phyloP scores from a whole-genome alignment of 2,888 invertebrate species.

The Gryllus longicercus region DNA sequence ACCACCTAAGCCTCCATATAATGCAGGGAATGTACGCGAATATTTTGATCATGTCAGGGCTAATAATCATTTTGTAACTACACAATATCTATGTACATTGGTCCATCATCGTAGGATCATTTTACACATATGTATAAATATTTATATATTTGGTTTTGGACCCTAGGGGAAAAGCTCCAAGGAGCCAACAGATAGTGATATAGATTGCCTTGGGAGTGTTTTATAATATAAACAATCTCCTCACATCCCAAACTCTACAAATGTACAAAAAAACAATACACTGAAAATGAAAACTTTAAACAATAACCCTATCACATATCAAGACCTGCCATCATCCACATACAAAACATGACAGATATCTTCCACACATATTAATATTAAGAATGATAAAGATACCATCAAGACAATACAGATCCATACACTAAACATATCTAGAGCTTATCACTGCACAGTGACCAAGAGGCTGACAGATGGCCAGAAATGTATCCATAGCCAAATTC shows the following conservation, averaged over 20 bases:
- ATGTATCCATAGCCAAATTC: too few species aligned
- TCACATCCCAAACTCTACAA: neutral
- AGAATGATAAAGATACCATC: slow-evolving; percentile 2
- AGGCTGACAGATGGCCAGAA: neutral
- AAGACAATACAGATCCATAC: slow-evolving; percentile 17
- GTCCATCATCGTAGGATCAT: slow-evolving; percentile 1
- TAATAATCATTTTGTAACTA: neutral
- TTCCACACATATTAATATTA: slow-evolving; percentile 17
- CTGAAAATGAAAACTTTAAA: neutral
- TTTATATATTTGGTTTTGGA: neutral
- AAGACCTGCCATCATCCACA: slow-evolving; percentile 7
- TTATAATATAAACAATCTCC: neutral
- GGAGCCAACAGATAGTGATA: neutral
- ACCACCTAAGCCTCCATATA: neutral
- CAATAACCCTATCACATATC: slow-evolving; percentile 9
- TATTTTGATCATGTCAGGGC: neutral
- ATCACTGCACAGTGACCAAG: neutral
- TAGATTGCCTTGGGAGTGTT: slow-evolving; percentile 7
- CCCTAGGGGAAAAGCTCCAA: neutral
- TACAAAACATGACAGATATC: slow-evolving; percentile 9
- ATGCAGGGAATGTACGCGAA: slow-evolving; percentile 1
- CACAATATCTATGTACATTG: slow-evolving; percentile 6
- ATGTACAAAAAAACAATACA: slow-evolving; percentile 6
- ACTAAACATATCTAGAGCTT: slow-evolving; percentile 17
- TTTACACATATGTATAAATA: neutral